Evolutionary conservation across 2,113 vertebrate species (phyloP).

Genomic region (Podarcis muralis): DNA sequence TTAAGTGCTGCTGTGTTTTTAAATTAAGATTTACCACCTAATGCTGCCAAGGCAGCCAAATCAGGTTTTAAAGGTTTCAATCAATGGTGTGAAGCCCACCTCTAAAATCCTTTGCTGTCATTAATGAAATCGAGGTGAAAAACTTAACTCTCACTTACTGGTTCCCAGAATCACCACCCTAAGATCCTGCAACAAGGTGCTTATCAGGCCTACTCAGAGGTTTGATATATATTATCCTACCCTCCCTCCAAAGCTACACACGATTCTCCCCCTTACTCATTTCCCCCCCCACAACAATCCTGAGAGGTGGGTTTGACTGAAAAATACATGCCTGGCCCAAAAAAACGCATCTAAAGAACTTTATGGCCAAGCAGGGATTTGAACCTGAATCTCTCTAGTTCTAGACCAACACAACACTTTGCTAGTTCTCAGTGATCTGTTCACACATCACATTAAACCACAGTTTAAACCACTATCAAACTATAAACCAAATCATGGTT

Average conservation of each 20-base stretch:
- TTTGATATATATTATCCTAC: background rate
- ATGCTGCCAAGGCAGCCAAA: background rate
- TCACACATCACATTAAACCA: no score
- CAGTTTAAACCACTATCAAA: no score
- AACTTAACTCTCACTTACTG: background rate
- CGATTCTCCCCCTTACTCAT: background rate
- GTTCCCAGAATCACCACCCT: background rate
- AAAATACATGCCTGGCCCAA: no score
- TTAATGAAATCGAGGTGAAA: background rate
- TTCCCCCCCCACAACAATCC: background rate
- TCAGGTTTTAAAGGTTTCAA: background rate
- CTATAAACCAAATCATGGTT: no score
- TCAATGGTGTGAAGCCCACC: background rate
- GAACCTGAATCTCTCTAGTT: background rate
- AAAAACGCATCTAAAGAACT: background rate
- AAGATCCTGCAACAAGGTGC: background rate
- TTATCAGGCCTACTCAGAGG: no score
- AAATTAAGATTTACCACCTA: constrained; percentile 20
- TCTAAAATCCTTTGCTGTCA: background rate
- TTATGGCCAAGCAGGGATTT: background rate
- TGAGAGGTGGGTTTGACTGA: background rate
- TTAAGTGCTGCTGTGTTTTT: background rate
- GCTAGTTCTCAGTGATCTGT: background rate
- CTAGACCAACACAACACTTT: background rate
- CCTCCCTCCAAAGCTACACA: no score